Evolutionary conservation across 1,140 invertebrate genomes (phyloP).

Genomic region (Aphaenogaster floridana): DNA sequence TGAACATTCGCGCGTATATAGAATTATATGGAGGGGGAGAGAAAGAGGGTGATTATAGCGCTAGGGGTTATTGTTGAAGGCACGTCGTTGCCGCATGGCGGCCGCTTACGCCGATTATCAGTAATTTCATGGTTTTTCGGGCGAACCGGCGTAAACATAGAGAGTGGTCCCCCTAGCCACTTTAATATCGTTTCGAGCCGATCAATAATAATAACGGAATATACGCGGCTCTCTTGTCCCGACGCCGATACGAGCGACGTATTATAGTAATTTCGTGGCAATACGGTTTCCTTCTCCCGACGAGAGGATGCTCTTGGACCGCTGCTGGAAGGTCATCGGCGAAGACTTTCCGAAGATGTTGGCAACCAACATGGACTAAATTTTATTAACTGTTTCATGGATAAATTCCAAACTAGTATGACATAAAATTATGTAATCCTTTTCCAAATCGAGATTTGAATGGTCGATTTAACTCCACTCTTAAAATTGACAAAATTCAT

Average conservation of each 20-base stretch:
- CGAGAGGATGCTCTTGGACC: conserved; percentile 35
- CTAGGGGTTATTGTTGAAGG: conserved; percentile 76
- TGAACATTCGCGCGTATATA: conserved; percentile 4
- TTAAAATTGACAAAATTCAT: neutral
- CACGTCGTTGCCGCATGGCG: conserved; percentile 71
- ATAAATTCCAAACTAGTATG: neutral
- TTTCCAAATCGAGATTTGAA: neutral
- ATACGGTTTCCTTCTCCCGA: conserved; percentile 48
- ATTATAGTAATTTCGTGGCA: conserved; percentile 86
- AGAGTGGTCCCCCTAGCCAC: conserved; percentile 77
- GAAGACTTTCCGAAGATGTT: conserved; percentile 26
- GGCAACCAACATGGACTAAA: neutral
- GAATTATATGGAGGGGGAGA: neutral
- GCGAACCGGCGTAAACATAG: conserved; percentile 84
- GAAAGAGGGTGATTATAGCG: conserved; percentile 66
- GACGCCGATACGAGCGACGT: conserved; percentile 77
- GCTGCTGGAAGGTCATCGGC: conserved; percentile 45
- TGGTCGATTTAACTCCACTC: neutral
- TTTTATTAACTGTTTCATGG: neutral
- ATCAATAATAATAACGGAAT: conserved; percentile 86
- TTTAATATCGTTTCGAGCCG: conserved; percentile 83
- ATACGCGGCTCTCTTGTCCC: conserved; percentile 79
- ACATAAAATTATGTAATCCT: neutral
- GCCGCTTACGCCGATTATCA: conserved; percentile 82
- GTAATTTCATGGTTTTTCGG: conserved; percentile 85